Conservation (phyloP, 23 tunicate genomes). For the Aplidium turbinatum region DNA sequence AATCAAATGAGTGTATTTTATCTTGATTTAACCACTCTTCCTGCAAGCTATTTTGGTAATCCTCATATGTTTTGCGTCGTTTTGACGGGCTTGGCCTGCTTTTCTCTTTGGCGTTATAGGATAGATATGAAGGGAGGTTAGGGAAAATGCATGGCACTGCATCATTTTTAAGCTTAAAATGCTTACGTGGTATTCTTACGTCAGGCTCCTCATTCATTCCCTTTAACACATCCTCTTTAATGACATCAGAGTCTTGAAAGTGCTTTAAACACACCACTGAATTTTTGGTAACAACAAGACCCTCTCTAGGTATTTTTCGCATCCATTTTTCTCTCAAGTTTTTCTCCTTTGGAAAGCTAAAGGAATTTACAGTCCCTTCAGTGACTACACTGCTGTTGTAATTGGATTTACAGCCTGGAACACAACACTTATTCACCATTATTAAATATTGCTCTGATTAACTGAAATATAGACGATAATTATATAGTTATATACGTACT, state of each 20-base stretch:
- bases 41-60: too few species aligned
- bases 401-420: conserved; percentile 10
- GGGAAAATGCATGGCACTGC: conserved; percentile 3
- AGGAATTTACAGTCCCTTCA: neutral
- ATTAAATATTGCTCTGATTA: neutral
- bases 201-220: conserved; percentile 2
- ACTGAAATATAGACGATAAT: neutral
- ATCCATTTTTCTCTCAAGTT: neutral
- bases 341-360: neutral
- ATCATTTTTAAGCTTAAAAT: neutral
- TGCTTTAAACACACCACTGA: conserved; percentile 9
- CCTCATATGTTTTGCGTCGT: too few species aligned
- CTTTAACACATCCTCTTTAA: neutral
- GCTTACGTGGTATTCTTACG: neutral
- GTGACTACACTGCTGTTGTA: neutral
- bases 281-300: conserved; percentile 3
- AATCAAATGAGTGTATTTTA: too few species aligned
- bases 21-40: too few species aligned
- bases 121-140: neutral
- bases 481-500: neutral
- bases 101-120: too few species aligned
- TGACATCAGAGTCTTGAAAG: conserved; percentile 1
- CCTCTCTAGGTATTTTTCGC: neutral
- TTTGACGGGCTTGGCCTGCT: too few species aligned
- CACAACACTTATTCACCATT: conserved; percentile 23